Evolutionary conservation across 2,888 invertebrate species (phyloP).

Genomic region (Parochlus steinenii): DNA sequence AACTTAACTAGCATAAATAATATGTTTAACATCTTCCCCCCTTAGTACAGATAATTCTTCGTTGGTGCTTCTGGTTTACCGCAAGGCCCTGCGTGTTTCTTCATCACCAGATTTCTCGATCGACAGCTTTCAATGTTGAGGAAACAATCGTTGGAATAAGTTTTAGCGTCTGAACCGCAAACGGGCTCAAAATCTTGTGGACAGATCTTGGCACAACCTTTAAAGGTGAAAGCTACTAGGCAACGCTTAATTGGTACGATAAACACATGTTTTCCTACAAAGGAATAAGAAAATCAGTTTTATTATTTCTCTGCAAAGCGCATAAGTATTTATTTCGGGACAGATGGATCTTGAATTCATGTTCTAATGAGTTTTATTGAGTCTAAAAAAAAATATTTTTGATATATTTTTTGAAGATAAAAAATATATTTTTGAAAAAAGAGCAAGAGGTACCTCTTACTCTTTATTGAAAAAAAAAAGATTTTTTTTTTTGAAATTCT

Average conservation of each 20-base stretch:
- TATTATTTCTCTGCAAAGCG: no score
- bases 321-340: no score
- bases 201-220: slow-evolving; percentile 75
- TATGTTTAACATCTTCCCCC: neutral
- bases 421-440: no score
- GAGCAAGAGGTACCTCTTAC: no score
- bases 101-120: slow-evolving; percentile 57
- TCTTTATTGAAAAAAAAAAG: no score
- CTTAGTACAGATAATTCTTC: slow-evolving; percentile 69
- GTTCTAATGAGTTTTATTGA: slow-evolving; percentile 11
- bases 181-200: slow-evolving; percentile 78
- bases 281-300: slow-evolving; percentile 20
- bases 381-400: slow-evolving; percentile 9
- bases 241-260: slow-evolving; percentile 82
- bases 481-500: no score
- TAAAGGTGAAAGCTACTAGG: slow-evolving; percentile 66
- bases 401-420: no score
- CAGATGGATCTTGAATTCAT: no score
- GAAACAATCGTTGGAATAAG: slow-evolving; percentile 87
- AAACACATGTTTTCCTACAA: slow-evolving; percentile 73
- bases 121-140: slow-evolving; percentile 82
- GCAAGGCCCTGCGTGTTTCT: slow-evolving; percentile 70
- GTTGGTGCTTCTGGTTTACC: slow-evolving; percentile 72
- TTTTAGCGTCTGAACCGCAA: slow-evolving; percentile 82
- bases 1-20: no score